A percentile compares a stretch with the other conserved stretches of the same genome.
Evolutionary conservation across 2,113 vertebrate genomes (phyloP).

Genomic region (Micronycteris hirsuta): DNA sequence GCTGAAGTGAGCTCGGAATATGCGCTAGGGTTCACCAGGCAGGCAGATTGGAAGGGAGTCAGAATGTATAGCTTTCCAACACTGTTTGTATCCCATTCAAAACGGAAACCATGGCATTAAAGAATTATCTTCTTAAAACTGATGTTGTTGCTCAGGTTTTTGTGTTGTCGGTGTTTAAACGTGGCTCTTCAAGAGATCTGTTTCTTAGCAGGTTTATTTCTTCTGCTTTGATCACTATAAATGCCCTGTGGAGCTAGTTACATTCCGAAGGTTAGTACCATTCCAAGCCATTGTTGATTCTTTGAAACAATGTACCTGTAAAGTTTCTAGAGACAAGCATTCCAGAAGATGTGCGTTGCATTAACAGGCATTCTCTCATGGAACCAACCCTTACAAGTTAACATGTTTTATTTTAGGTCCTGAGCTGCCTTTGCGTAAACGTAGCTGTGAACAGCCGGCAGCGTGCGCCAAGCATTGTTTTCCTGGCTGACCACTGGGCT

Average conservation of each 20-base stretch:
- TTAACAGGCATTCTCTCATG: neutral
- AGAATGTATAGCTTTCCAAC: neutral
- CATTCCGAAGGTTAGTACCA: neutral
- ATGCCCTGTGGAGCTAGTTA: neutral
- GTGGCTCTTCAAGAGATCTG: neutral
- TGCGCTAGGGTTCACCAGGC: neutral
- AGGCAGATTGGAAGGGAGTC: neutral
- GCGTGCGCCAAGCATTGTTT: neutral
- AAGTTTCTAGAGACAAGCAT: constrained; percentile 16
- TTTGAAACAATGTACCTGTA: constrained; percentile 32
- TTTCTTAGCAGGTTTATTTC: neutral
- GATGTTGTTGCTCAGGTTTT: neutral
- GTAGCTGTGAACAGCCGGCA: neutral
- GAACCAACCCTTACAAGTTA: neutral
- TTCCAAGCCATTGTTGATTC: neutral
- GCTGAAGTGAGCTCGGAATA: neutral
- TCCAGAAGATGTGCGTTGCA: neutral
- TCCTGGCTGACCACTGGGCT: neutral
- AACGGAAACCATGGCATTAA: neutral
- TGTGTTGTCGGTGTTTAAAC: neutral
- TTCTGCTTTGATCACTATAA: neutral
- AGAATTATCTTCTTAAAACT: neutral
- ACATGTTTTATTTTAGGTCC: constrained; percentile 2
- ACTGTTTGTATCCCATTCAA: neutral
- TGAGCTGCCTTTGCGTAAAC: neutral